Percentiles rank a stretch among this genome's conserved stretches.
These are phyloP conservation scores for Nemurella pictetii DNA, from an alignment of 2,888 invertebrate species.

Conservation along the genomic window DNA sequence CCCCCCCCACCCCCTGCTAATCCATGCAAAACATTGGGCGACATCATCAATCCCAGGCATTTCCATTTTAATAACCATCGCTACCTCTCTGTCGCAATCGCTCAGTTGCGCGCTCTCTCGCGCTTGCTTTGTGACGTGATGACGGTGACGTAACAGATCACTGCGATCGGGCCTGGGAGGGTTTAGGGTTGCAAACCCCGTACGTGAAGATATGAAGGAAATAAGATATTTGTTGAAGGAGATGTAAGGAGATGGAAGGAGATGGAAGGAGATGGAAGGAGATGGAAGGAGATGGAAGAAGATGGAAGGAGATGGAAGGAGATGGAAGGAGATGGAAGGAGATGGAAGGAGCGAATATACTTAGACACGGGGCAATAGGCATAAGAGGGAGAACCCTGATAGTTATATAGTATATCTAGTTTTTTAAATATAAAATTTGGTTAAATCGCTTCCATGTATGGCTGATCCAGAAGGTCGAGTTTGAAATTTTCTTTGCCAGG, in stretches of 20 bases:
- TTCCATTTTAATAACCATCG: conserved; percentile 22
- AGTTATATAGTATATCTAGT: too few species aligned
- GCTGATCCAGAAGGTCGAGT: too few species aligned
- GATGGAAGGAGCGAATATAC: too few species aligned
- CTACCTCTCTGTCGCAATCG: not conserved
- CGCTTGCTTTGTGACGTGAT: not conserved
- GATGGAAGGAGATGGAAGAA: too few species aligned
- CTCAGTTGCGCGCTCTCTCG: not conserved
- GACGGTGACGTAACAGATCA: not conserved
- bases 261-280: too few species aligned
- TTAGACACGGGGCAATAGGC: too few species aligned
- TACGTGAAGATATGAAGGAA: not conserved
- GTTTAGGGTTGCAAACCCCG: not conserved
- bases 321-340: too few species aligned
- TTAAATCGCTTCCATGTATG: too few species aligned
- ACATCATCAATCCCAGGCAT: conserved; percentile 6
- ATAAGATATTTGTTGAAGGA: not conserved
- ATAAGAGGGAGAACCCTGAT: too few species aligned
- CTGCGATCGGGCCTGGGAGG: not conserved
- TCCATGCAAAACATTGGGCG: conserved; percentile 16
- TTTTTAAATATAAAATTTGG: too few species aligned
- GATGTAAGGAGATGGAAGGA: not conserved
- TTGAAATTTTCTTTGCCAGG: too few species aligned
- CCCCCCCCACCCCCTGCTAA: not conserved
- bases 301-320: too few species aligned